Evolutionary conservation across 2,113 vertebrate genomes (phyloP).

Genomic region (Ochotona curzoniae): DNA sequence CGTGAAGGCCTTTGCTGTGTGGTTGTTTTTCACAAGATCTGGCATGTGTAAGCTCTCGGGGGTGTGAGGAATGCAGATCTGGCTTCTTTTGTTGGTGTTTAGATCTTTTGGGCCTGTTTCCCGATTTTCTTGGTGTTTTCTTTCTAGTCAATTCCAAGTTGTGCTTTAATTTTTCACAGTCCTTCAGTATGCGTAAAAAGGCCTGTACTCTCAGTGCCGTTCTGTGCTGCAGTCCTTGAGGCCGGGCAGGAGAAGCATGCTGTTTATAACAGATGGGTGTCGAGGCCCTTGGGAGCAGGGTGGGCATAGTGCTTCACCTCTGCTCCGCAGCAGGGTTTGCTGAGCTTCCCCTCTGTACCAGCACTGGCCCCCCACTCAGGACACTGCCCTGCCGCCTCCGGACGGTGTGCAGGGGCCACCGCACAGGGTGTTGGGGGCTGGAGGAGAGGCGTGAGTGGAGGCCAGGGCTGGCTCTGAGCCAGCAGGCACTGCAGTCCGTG

Average conservation of each 20-base stretch:
- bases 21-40: too few species aligned
- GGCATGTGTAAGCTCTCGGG: rapidly evolving
- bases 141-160: not conserved
- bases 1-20: rapidly evolving
- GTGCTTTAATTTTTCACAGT: not conserved
- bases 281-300: not conserved
- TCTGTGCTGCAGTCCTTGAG: not conserved
- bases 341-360: too few species aligned
- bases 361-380: too few species aligned
- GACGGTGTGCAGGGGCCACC: too few species aligned
- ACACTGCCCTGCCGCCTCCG: too few species aligned
- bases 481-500: too few species aligned
- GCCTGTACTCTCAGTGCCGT: not conserved
- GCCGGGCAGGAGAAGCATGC: not conserved
- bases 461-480: not conserved
- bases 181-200: not conserved
- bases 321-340: too few species aligned
- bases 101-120: not conserved
- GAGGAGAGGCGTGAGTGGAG: not conserved
- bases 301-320: too few species aligned
- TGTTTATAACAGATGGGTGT: too few species aligned
- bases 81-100: not conserved
- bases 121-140: not conserved
- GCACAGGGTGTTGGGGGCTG: too few species aligned
- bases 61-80: rapidly evolving